Conservation (phyloP, 1,140 invertebrate species). For the Thrips palmi region DNA sequence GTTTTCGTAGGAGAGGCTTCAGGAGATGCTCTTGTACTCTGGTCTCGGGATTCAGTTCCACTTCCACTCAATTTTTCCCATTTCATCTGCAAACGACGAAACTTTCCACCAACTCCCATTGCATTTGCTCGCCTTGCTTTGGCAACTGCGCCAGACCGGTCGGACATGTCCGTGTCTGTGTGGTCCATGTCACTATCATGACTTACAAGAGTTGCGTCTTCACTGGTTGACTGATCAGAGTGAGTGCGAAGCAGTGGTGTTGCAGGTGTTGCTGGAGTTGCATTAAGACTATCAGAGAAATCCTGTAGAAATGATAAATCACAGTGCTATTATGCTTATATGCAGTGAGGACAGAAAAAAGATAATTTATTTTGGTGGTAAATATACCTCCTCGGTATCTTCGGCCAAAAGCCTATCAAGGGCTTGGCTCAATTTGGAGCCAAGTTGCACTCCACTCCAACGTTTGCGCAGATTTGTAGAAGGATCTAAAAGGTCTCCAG, state of each 20-base stretch:
- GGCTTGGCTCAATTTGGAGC: constrained; percentile 45
- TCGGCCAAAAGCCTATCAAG: constrained; percentile 48
- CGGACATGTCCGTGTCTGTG: constrained; percentile 3
- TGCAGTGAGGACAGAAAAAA: too few species aligned
- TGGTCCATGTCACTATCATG: constrained; percentile 2
- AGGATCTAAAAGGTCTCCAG: constrained; percentile 26
- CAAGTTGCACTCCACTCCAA: constrained; percentile 51
- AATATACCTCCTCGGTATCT: constrained; percentile 50
- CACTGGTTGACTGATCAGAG: too few species aligned
- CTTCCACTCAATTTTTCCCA: constrained; percentile 58
- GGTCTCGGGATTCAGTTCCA: constrained; percentile 20
- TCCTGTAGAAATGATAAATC: too few species aligned
- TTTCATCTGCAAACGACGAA: constrained; percentile 62
- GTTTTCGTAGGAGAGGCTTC: constrained; percentile 5
- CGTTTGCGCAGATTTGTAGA: constrained; percentile 40
- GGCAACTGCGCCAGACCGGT: constrained; percentile 3
- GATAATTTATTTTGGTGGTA: too few species aligned
- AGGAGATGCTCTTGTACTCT: constrained; percentile 5
- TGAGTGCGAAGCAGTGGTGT: too few species aligned
- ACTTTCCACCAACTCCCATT: constrained; percentile 30
- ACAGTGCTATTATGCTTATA: too few species aligned
- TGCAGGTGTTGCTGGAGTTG: too few species aligned
- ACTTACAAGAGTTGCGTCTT: neutral
- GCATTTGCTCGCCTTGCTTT: constrained; percentile 11
- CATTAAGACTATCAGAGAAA: too few species aligned